These are phyloP conservation scores for Subacronicta megacephala DNA, from an alignment of 2,888 invertebrate genomes.

Conservation along the genomic window DNA sequence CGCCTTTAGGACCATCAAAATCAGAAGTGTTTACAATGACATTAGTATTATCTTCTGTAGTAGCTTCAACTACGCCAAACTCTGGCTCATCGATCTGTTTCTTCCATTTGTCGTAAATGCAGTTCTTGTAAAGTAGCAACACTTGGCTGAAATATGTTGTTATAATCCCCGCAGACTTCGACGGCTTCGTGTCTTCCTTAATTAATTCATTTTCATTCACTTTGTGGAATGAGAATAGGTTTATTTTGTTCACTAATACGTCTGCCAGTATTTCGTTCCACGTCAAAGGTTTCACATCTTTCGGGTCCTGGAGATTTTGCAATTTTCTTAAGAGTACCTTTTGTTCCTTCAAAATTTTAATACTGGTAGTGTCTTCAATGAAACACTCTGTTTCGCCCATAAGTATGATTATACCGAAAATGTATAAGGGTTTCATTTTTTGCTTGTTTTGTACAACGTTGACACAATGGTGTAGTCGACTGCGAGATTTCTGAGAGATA, in stretches of 20 bases:
- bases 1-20: constrained; percentile 67
- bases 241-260: constrained; percentile 77
- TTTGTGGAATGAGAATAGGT: constrained; percentile 69
- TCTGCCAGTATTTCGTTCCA: constrained; percentile 83
- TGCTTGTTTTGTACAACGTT: constrained; percentile 66
- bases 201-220: constrained; percentile 53
- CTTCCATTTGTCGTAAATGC: constrained; percentile 68
- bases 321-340: constrained; percentile 78
- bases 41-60: constrained; percentile 37
- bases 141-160: constrained; percentile 69
- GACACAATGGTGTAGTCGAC: constrained; percentile 73
- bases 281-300: constrained; percentile 67
- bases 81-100: constrained; percentile 40
- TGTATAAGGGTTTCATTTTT: constrained; percentile 75
- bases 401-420: constrained; percentile 72
- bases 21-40: constrained; percentile 36
- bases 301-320: constrained; percentile 70
- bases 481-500: constrained; percentile 78
- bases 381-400: constrained; percentile 66
- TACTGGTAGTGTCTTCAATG: constrained; percentile 57
- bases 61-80: constrained; percentile 11
- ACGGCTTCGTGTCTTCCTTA: constrained; percentile 36
- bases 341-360: constrained; percentile 67
- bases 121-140: constrained; percentile 71
- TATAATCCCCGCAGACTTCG: constrained; percentile 47